A percentile compares a stretch with the other conserved stretches of the same genome.
Evolutionary conservation across 2,888 invertebrate genomes (phyloP).

Genomic region (Microdon myrmicae): DNA sequence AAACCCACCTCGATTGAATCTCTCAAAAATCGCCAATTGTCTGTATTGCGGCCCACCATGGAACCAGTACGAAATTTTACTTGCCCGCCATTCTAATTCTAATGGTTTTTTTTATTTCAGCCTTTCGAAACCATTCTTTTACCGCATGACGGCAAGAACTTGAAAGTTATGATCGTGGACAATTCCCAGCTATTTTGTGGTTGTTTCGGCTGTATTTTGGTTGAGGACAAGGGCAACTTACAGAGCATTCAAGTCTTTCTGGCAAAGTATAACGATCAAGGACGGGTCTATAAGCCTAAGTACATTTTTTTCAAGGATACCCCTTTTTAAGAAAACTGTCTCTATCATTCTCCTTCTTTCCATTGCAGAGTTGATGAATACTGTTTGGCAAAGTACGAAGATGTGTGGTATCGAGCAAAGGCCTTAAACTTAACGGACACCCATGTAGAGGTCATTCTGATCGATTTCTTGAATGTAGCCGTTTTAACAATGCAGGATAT

Average conservation of each 20-base stretch:
- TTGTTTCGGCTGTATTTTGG: constrained; percentile 53
- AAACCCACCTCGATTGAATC: too few relatives aligned
- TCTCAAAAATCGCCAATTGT: too few relatives aligned
- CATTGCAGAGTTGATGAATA: constrained; percentile 53
- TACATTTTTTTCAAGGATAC: constrained; percentile 28
- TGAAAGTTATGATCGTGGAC: constrained; percentile 52
- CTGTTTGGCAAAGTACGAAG: constrained; percentile 54
- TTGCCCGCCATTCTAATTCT: background rate
- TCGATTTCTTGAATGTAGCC: constrained; percentile 56
- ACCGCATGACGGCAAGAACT: constrained; percentile 27
- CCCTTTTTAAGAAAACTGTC: background rate
- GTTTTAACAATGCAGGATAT: constrained; percentile 43
- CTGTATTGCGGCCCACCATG: constrained; percentile 18
- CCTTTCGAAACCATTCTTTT: constrained; percentile 28
- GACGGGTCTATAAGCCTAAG: constrained; percentile 54
- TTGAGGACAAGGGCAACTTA: constrained; percentile 43
- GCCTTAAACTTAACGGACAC: constrained; percentile 34
- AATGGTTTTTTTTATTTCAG: constrained; percentile 13
- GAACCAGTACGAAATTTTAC: constrained; percentile 11
- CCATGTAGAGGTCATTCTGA: constrained; percentile 52
- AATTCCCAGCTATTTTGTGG: constrained; percentile 47
- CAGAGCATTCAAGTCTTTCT: constrained; percentile 45
- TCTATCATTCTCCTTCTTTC: background rate
- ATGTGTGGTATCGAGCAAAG: constrained; percentile 56
- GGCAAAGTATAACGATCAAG: constrained; percentile 27